phyloP scores from a whole-genome alignment of 2,888 invertebrate genomes.

The Pycnomerus fuliginosus region DNA sequence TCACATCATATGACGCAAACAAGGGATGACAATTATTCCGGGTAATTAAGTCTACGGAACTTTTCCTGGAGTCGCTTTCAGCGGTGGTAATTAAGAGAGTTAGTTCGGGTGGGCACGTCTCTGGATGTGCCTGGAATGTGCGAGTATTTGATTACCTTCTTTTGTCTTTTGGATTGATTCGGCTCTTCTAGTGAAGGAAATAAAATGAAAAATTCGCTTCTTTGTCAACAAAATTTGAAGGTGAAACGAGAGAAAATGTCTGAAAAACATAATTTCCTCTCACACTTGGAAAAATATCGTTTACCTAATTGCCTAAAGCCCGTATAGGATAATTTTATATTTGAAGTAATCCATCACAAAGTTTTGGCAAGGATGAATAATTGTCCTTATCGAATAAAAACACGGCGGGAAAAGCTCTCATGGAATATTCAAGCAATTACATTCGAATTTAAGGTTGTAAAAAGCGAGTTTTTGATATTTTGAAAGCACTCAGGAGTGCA shows the following conservation, averaged over 20 bases:
- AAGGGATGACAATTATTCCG: constrained; percentile 60
- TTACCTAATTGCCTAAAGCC: constrained; percentile 10
- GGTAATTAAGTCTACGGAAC: constrained; percentile 60
- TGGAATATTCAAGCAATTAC: constrained; percentile 39
- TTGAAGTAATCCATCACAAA: constrained; percentile 23
- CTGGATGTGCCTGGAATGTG: constrained; percentile 46
- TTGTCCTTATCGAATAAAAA: constrained; percentile 28
- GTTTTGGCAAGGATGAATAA: constrained; percentile 18
- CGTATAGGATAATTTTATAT: constrained; percentile 14
- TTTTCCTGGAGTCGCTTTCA: constrained; percentile 53
- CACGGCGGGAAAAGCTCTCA: constrained; percentile 24
- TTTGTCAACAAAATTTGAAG: neutral
- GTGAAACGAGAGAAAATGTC: neutral
- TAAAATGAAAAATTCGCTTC: neutral
- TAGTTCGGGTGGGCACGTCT: constrained; percentile 48
- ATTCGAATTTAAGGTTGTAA: constrained; percentile 44
- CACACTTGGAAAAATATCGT: constrained; percentile 5
- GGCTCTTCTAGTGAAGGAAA: neutral
- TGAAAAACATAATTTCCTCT: constrained; percentile 2
- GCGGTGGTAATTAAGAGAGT: constrained; percentile 58
- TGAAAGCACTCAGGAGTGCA: constrained; percentile 47
- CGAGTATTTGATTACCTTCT: constrained; percentile 41
- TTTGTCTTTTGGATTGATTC: constrained; percentile 38
- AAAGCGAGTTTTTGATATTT: constrained; percentile 44
- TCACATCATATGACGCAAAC: constrained; percentile 48